Conservation (phyloP, 2,113 vertebrate species). For the Phoxinus phoxinus region DNA sequence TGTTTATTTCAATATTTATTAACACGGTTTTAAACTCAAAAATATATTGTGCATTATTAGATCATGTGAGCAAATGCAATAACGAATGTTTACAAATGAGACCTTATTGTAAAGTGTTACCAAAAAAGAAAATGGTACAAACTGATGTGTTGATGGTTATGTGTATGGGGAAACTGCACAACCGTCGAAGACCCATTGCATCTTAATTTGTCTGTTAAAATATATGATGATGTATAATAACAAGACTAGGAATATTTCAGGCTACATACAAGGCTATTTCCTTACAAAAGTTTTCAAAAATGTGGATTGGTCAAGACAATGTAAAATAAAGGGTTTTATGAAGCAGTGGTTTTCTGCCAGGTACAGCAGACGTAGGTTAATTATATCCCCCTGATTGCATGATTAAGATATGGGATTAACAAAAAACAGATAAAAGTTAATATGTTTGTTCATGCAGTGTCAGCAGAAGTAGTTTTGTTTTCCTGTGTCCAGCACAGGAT, state of each 20-base stretch:
- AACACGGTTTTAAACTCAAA: no score
- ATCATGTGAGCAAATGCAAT: no score
- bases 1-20: no score
- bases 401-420: not conserved
- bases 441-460: not conserved
- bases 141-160: no score
- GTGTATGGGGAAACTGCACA: not conserved
- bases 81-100: no score
- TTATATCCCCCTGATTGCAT: not conserved
- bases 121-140: no score
- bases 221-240: not conserved
- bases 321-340: not conserved
- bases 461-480: constrained; percentile 6
- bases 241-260: not conserved
- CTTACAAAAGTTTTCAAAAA: not conserved
- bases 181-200: not conserved
- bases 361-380: not conserved
- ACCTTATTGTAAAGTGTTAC: no score
- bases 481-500: constrained; percentile 66
- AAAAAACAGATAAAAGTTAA: not conserved
- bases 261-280: not conserved
- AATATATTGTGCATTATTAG: no score
- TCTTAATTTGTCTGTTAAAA: not conserved
- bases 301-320: not conserved
- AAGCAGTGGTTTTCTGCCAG: not conserved